These are phyloP conservation scores for Seriola quinqueradiata DNA, from an alignment of 2,113 vertebrate species.

Conservation along the genomic window DNA sequence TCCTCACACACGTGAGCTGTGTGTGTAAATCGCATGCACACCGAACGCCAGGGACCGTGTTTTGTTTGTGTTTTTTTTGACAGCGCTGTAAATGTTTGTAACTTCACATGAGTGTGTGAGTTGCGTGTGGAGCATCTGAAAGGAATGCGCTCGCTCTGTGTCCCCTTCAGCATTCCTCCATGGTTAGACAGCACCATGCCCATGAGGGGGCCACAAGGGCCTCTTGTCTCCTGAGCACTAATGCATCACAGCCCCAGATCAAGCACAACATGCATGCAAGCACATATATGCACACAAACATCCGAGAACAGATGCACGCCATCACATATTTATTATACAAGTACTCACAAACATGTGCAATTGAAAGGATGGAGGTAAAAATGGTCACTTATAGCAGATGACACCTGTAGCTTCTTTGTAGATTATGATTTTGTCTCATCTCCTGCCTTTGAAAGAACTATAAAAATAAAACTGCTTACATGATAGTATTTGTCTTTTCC, in stretches of 20 bases:
- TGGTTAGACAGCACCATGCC: slow-evolving; percentile 72
- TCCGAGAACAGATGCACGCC: slow-evolving; percentile 53
- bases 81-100: slow-evolving; percentile 49
- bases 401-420: slow-evolving; percentile 42
- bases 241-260: slow-evolving; percentile 74
- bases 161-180: slow-evolving; percentile 72
- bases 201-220: slow-evolving; percentile 73
- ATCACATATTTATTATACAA: slow-evolving; percentile 37
- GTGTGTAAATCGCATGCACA: not conserved
- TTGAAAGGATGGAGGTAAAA: slow-evolving; percentile 3
- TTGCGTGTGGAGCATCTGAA: slow-evolving; percentile 65
- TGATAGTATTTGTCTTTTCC: not conserved
- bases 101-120: slow-evolving; percentile 43
- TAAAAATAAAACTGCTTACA: not conserved
- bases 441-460: not conserved
- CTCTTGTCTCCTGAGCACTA: slow-evolving; percentile 74
- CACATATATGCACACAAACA: slow-evolving; percentile 54
- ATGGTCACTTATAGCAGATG: not conserved
- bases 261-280: slow-evolving; percentile 58
- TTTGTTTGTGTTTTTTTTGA: slow-evolving; percentile 49
- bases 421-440: not conserved
- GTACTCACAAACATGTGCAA: not conserved
- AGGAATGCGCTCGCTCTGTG: slow-evolving; percentile 66
- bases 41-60: not conserved
- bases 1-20: slow-evolving; percentile 39